Conservation (phyloP, 2,888 invertebrate genomes). For the Anorthoa munda region DNA sequence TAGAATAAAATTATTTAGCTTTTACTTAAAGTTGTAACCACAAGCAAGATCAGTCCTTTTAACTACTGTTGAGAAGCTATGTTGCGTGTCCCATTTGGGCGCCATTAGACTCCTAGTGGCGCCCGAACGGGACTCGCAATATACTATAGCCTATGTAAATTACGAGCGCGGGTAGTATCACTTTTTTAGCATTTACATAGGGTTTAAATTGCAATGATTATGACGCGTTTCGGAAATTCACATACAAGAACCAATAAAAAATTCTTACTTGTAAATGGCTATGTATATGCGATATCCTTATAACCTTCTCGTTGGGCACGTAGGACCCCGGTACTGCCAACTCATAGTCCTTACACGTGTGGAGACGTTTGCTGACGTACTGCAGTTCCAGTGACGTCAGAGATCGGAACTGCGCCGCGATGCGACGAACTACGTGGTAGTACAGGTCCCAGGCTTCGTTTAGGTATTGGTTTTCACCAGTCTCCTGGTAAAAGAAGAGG, state of each 20-base stretch:
- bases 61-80: background rate
- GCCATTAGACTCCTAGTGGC: constrained; percentile 1
- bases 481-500: constrained; percentile 88
- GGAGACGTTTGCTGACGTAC: constrained; percentile 97
- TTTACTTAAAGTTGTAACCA: background rate
- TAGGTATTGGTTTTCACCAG: constrained; percentile 96
- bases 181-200: too few species aligned
- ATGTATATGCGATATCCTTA: constrained; percentile 96
- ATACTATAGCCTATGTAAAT: background rate
- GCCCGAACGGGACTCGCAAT: background rate
- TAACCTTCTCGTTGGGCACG: constrained; percentile 96
- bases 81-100: background rate
- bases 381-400: constrained; percentile 97
- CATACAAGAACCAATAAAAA: background rate
- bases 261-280: constrained; percentile 95
- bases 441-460: constrained; percentile 99
- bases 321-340: constrained; percentile 99
- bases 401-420: constrained; percentile 97
- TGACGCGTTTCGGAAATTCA: background rate
- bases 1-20: background rate
- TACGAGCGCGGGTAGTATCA: background rate
- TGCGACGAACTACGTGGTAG: constrained; percentile 98
- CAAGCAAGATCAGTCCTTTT: background rate
- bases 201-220: background rate
- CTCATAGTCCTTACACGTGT: constrained; percentile 97